Base-by-base conservation (phyloP, 2,113 vertebrate species). In the Trinectes maculatus region DNA sequence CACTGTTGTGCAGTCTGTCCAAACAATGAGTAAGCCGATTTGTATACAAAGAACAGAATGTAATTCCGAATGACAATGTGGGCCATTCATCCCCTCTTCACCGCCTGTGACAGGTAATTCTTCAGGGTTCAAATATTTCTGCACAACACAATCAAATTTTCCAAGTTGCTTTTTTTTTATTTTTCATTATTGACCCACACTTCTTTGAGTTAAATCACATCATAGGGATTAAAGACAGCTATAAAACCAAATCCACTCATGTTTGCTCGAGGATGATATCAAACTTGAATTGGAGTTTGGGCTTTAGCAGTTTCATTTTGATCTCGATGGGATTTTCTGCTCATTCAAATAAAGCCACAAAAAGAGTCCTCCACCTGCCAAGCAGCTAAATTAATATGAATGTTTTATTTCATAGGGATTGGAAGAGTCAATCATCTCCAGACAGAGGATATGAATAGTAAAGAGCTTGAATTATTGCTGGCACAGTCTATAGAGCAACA, bases 221-320 rank as follows among this genome's bases (percentile, higher is more conserved):
- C 77, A 61, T 29, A 46, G 65, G 84, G 90, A 91, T 93, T 93
- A 92, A 89, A 89, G 77, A 62, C 74, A 79, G 84, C 89, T 91
- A 90, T 91, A 91, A 83, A 90, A 75, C 87, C 59, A 83, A 90
- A 93, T 92, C 90, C 90, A 86, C 86, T 88, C 75, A 69, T 91
- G 83, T 90, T 91, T 90, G 81, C 86, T 78, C 43, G 49, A 74
- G 90, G 89, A 91, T 90, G 68, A 91, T 80, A 80, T 89, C 72
- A 85, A 89, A 90, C 87, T 91, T 92, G 84, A 91, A 89, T 89
- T 86, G 88, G 73, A 87, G 78, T 86, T 87, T 82, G 68, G 79
- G 79, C 73, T 88, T 89, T 87, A 82, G 79, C 37, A 76, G 82
- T 91, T 90, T 91, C 83, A 91, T 89, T 89, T 90, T 77, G 82